phyloP scores from a whole-genome alignment of 2,888 invertebrate species.

The Phalera bucephala region DNA sequence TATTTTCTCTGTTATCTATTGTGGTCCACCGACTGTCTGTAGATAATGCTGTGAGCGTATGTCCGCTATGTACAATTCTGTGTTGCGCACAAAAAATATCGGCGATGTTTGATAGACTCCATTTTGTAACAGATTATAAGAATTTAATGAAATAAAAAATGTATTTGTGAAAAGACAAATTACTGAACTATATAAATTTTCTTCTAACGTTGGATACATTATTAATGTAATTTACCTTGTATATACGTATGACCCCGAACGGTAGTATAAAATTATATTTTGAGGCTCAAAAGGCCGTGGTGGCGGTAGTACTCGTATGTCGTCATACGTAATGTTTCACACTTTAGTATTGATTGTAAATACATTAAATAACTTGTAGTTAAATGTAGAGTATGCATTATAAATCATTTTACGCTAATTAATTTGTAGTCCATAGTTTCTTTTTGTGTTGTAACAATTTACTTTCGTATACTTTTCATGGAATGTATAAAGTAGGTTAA shows the following conservation, averaged over 20 bases:
- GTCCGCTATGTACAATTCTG: slow-evolving; percentile 28
- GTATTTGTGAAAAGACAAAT: slow-evolving; percentile 51
- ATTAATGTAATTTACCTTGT: slow-evolving; percentile 75
- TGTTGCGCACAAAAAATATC: slow-evolving; percentile 69
- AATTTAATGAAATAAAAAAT: slow-evolving; percentile 43
- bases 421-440: slow-evolving; percentile 37
- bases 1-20: not conserved
- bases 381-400: slow-evolving; percentile 64
- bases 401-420: slow-evolving; percentile 47
- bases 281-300: slow-evolving; percentile 61
- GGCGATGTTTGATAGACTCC: slow-evolving; percentile 69
- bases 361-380: slow-evolving; percentile 58
- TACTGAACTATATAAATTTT: slow-evolving; percentile 62
- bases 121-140: slow-evolving; percentile 51
- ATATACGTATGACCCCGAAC: slow-evolving; percentile 78
- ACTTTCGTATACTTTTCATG: slow-evolving; percentile 43
- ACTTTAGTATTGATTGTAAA: slow-evolving; percentile 74
- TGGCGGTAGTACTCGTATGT: slow-evolving; percentile 52
- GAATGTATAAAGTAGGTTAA: slow-evolving; percentile 81
- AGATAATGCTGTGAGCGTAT: slow-evolving; percentile 1
- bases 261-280: slow-evolving; percentile 66
- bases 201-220: slow-evolving; percentile 68
- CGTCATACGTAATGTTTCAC: slow-evolving; percentile 71
- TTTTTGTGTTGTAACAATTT: slow-evolving; percentile 35
- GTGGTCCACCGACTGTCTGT: slow-evolving; percentile 33